phyloP scores from a whole-genome alignment of 2,888 invertebrate species.

The Petrolisthes cinctipes region DNA sequence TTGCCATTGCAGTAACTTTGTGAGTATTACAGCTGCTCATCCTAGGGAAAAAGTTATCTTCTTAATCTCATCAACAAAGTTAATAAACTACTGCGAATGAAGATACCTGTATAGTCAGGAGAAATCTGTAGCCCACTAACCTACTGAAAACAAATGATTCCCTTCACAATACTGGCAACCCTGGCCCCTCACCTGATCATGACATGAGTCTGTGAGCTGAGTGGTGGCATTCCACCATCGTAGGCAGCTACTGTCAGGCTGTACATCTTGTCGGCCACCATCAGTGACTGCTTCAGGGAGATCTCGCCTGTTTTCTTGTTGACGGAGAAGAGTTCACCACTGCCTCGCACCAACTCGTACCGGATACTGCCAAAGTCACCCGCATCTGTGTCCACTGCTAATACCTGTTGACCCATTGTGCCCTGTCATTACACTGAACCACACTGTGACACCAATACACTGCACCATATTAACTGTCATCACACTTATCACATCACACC shows the following conservation, averaged over 20 bases:
- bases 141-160: background rate
- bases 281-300: slow-evolving; percentile 87
- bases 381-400: slow-evolving; percentile 89
- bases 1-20: no score
- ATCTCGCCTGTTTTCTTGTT: slow-evolving; percentile 88
- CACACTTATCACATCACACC: no score
- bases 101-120: no score
- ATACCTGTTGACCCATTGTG: slow-evolving; percentile 74
- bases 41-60: no score
- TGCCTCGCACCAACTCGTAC: slow-evolving; percentile 89
- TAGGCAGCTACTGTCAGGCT: slow-evolving; percentile 77
- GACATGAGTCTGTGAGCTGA: slow-evolving; percentile 81
- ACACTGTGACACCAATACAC: no score
- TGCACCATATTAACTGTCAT: no score
- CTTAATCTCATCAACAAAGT: no score
- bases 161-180: background rate
- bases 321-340: slow-evolving; percentile 90
- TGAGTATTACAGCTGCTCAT: no score
- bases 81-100: no score
- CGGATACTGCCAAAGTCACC: slow-evolving; percentile 91
- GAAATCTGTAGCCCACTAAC: no score
- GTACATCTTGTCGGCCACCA: slow-evolving; percentile 76
- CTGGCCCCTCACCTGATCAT: slow-evolving; percentile 67
- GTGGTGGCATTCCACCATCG: slow-evolving; percentile 83
- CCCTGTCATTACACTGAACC: no score